Percentiles rank a stretch among this genome's conserved stretches.
Evolutionary conservation across 2,888 invertebrate genomes (phyloP).

Genomic region (Phasia obesa): DNA sequence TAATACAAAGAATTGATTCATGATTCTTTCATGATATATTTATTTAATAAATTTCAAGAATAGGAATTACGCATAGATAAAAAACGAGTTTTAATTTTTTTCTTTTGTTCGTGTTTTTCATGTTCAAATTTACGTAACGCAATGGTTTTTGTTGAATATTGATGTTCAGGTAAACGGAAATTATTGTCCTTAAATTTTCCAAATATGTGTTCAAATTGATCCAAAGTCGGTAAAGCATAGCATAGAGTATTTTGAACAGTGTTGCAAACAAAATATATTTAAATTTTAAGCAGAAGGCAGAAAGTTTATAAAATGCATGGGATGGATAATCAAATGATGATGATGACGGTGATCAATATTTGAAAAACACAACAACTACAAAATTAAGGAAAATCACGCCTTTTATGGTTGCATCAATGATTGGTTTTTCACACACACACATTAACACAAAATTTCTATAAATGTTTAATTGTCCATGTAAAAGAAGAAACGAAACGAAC

Average conservation of each 20-base stretch:
- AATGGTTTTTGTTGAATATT: too few species aligned
- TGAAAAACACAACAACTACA: conserved; percentile 37
- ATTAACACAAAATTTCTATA: conserved; percentile 26
- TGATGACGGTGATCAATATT: conserved; percentile 69
- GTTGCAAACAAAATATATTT: background rate
- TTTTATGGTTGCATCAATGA: conserved; percentile 71
- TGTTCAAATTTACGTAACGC: too few species aligned
- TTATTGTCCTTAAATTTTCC: too few species aligned
- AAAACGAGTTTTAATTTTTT: too few species aligned
- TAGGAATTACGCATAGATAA: too few species aligned
- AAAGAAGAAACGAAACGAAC: conserved; percentile 32
- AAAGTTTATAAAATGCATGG: conserved; percentile 26
- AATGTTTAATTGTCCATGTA: conserved; percentile 53
- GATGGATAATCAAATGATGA: conserved; percentile 67
- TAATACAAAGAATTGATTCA: too few species aligned
- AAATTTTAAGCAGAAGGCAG: conserved; percentile 34
- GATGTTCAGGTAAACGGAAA: too few species aligned
- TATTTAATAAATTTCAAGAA: too few species aligned
- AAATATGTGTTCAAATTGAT: too few species aligned
- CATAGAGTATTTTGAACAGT: conserved; percentile 8
- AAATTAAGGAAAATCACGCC: conserved; percentile 68
- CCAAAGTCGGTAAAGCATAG: background rate
- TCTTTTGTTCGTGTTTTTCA: too few species aligned
- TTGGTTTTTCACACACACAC: conserved; percentile 50
- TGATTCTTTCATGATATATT: too few species aligned